phyloP scores from a whole-genome alignment of 1,140 invertebrate species.

The Drosophila busckii region DNA sequence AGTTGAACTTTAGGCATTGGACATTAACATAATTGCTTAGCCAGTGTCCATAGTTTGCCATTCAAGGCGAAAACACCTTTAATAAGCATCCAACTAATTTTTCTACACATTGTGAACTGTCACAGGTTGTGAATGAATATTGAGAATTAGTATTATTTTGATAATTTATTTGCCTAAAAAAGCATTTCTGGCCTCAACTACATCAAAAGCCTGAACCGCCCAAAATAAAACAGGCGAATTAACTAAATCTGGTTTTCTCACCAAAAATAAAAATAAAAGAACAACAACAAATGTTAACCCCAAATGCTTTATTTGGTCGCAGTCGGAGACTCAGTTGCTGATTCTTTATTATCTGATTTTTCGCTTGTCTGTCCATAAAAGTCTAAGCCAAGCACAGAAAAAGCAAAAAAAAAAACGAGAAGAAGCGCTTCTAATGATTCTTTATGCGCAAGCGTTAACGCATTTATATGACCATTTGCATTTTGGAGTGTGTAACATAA shows the following conservation, averaged over 20 bases:
- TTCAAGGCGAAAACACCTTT: constrained; percentile 69
- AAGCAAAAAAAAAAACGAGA: constrained; percentile 21
- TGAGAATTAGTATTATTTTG: no score
- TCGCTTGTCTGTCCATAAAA: constrained; percentile 20
- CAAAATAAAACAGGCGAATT: constrained; percentile 26
- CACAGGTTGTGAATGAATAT: constrained; percentile 68
- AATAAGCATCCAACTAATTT: constrained; percentile 68
- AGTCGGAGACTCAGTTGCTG: no score
- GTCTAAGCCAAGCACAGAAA: no score
- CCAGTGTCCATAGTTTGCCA: constrained; percentile 53
- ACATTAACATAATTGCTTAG: constrained; percentile 69
- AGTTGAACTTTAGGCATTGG: constrained; percentile 57
- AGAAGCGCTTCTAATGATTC: constrained; percentile 61
- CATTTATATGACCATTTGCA: constrained; percentile 32
- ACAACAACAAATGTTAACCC: no score
- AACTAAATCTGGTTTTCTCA: constrained; percentile 46
- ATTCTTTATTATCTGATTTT: constrained; percentile 37
- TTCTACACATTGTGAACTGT: constrained; percentile 46
- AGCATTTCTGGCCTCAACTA: constrained; percentile 68
- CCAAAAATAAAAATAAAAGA: no score
- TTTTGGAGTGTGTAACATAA: constrained; percentile 63
- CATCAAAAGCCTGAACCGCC: constrained; percentile 67
- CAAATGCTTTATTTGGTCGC: constrained; percentile 69
- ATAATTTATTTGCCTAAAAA: constrained; percentile 69
- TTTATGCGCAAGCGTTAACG: constrained; percentile 57